A percentile compares a stretch with the other conserved stretches of the same genome.
Evolutionary conservation across 2,113 vertebrate species (phyloP).

Genomic region (Halichoerus grypus): DNA sequence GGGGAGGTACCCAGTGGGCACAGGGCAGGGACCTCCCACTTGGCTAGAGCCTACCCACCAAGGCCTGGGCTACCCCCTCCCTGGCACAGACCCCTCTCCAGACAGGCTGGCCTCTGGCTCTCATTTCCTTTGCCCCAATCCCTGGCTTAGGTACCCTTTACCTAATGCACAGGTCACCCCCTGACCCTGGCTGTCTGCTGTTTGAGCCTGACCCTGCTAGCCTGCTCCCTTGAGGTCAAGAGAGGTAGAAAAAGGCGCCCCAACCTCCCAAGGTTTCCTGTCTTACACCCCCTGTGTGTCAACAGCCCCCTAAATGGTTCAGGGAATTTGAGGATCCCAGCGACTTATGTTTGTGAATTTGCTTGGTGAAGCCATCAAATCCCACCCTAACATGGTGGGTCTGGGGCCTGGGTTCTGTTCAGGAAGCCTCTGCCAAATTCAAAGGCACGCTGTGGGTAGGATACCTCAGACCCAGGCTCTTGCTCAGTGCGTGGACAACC

Average conservation of each 20-base stretch:
- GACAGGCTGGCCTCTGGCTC: conserved; percentile 39
- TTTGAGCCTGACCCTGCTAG: not conserved
- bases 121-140: not conserved
- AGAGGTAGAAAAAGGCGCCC: not conserved
- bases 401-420: conserved; percentile 21
- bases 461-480: not conserved
- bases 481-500: not conserved
- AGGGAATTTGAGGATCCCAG: not conserved
- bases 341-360: not conserved
- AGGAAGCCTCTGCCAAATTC: conserved; percentile 10
- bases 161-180: conserved; percentile 11
- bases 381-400: not conserved
- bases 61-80: not conserved
- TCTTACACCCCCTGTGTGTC: not conserved
- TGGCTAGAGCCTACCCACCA: conserved; percentile 48
- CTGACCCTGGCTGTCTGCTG: not conserved
- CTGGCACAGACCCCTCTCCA: not conserved
- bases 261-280: not conserved
- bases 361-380: not conserved
- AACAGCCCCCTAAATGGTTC: not conserved
- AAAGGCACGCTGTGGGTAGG: not conserved
- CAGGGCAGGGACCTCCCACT: conserved; percentile 76
- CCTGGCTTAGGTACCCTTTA: conserved; percentile 18
- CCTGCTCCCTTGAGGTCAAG: not conserved
- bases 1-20: conserved; percentile 92